Percentiles rank a stretch among this genome's conserved stretches.
Evolutionary conservation across 1,140 invertebrate species (phyloP).

Genomic region (Danaus plexippus): DNA sequence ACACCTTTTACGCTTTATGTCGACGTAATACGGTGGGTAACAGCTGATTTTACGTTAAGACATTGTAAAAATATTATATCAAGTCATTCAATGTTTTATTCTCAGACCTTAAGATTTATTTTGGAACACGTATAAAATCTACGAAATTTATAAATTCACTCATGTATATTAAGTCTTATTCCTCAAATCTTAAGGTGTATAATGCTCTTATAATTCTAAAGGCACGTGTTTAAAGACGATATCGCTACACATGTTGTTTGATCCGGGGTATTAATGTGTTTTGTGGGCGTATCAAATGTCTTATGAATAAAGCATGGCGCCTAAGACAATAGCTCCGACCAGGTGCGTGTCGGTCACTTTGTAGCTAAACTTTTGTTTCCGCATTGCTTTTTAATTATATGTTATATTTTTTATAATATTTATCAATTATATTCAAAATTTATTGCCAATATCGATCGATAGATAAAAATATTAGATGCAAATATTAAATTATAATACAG

Average conservation of each 20-base stretch:
- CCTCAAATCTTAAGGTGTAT: constrained; percentile 15
- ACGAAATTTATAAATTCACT: too few species aligned
- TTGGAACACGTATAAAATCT: too few species aligned
- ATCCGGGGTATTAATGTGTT: constrained; percentile 62
- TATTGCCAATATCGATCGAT: constrained; percentile 3
- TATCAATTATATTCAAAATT: too few species aligned
- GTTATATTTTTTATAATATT: too few species aligned
- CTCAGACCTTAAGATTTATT: too few species aligned
- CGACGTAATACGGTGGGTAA: constrained; percentile 3
- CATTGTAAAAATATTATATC: too few species aligned
- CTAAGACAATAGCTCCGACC: constrained; percentile 41
- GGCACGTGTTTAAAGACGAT: constrained; percentile 53
- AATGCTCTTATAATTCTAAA: constrained; percentile 11
- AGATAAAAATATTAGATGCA: too few species aligned
- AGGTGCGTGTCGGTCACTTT: constrained; percentile 35
- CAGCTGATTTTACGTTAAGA: constrained; percentile 50
- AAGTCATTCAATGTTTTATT: too few species aligned
- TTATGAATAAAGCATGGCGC: constrained; percentile 44
- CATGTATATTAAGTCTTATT: too few species aligned
- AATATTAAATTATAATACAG: too few species aligned
- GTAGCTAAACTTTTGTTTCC: constrained; percentile 1
- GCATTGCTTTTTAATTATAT: too few species aligned
- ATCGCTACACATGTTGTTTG: constrained; percentile 64
- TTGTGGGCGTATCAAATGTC: constrained; percentile 65
- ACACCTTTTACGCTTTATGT: too few species aligned